phyloP scores from a whole-genome alignment of 2,888 invertebrate genomes.

The Platycheirus albimanus region DNA sequence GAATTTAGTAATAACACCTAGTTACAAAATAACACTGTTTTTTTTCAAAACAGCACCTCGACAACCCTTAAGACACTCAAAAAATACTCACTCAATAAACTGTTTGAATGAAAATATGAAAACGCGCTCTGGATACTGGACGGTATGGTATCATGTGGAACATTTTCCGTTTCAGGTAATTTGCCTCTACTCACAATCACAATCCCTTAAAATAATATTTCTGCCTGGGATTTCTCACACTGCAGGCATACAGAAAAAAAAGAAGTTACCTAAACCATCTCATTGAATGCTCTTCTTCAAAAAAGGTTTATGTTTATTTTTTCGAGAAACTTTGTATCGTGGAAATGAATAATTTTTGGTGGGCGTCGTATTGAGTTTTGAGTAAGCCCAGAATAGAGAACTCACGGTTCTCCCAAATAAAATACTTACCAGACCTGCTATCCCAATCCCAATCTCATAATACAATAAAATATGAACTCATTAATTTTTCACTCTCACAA shows the following conservation, averaged over 20 bases:
- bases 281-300: too few relatives aligned
- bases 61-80: background rate
- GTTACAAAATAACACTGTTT: too few relatives aligned
- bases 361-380: slow-evolving; percentile 73
- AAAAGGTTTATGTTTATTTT: slow-evolving; percentile 18
- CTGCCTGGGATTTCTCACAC: slow-evolving; percentile 70
- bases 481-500: slow-evolving; percentile 46
- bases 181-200: background rate
- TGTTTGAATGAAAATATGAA: too few relatives aligned
- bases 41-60: too few relatives aligned
- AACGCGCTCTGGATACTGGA: too few relatives aligned
- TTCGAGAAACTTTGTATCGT: slow-evolving; percentile 49
- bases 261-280: background rate
- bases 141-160: background rate
- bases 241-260: slow-evolving; percentile 45
- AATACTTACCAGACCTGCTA: background rate
- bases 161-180: too few relatives aligned
- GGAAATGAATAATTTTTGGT: slow-evolving; percentile 30
- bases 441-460: too few relatives aligned
- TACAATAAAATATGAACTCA: too few relatives aligned
- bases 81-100: background rate
- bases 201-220: slow-evolving; percentile 28
- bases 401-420: background rate
- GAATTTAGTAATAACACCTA: too few relatives aligned
- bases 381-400: slow-evolving; percentile 42